Percentiles rank a stretch among this genome's conserved stretches.
These are phyloP conservation scores for Drosophila obscura DNA, from an alignment of 1,140 invertebrate species.

Conservation along the genomic window DNA sequence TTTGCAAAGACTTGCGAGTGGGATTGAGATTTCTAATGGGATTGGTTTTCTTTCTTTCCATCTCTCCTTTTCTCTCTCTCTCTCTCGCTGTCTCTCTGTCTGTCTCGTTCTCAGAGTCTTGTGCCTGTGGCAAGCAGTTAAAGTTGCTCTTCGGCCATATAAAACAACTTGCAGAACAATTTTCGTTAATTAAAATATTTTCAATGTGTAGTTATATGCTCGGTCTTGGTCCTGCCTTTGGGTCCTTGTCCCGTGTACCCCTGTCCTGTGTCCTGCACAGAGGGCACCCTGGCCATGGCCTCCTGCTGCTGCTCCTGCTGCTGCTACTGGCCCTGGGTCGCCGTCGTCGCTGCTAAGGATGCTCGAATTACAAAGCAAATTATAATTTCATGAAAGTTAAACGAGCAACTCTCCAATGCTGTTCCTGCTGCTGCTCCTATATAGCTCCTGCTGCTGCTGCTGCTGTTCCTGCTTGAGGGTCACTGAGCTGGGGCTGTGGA, in stretches of 20 bases:
- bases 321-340: conserved; percentile 40
- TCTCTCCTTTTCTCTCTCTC: background rate
- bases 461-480: conserved; percentile 41
- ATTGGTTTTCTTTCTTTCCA: conserved; percentile 59
- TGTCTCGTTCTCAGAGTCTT: conserved; percentile 2
- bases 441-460: conserved; percentile 13
- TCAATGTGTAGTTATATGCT: conserved; percentile 64
- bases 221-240: conserved; percentile 22
- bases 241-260: background rate
- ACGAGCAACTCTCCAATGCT: conserved; percentile 74
- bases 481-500: conserved; percentile 50
- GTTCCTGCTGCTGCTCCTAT: conserved; percentile 11
- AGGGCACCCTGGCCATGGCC: conserved; percentile 7
- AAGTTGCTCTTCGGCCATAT: conserved; percentile 55
- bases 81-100: conserved; percentile 6
- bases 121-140: conserved; percentile 29
- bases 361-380: conserved; percentile 83
- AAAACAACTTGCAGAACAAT: conserved; percentile 78
- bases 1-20: conserved; percentile 57
- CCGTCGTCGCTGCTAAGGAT: conserved; percentile 70
- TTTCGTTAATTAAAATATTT: conserved; percentile 83
- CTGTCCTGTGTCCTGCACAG: no score
- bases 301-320: conserved; percentile 2
- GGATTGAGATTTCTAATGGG: conserved; percentile 79
- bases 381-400: conserved; percentile 84